Evolutionary conservation across 2,888 invertebrate genomes (phyloP).

Genomic region (Luperina testacea): DNA sequence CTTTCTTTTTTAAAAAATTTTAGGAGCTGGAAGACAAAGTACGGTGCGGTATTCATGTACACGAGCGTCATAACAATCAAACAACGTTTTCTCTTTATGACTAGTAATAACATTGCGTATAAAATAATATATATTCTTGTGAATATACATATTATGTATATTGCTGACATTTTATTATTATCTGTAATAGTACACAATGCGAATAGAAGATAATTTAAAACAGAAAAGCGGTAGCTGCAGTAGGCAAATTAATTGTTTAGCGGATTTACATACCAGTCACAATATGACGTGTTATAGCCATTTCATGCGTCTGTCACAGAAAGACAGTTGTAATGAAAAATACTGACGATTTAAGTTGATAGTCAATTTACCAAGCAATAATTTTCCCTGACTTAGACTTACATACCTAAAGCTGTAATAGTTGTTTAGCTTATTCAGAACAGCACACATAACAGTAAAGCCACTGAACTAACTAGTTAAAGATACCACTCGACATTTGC

Average conservation of each 20-base stretch:
- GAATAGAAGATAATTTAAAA: background rate
- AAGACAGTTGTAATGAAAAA: background rate
- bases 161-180: constrained; percentile 30
- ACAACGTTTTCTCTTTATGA: constrained; percentile 54
- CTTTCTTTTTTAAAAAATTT: constrained; percentile 52
- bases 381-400: background rate
- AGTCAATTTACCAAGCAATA: background rate
- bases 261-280: background rate
- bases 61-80: constrained; percentile 50
- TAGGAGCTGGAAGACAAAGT: constrained; percentile 14
- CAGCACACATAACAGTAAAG: constrained; percentile 43
- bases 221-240: background rate
- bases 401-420: constrained; percentile 9
- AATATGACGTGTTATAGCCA: background rate
- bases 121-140: constrained; percentile 22
- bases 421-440: constrained; percentile 31
- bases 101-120: constrained; percentile 22
- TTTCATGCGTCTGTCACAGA: background rate
- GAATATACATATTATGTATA: background rate
- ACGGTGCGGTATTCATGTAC: constrained; percentile 38
- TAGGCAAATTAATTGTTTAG: background rate
- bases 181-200: background rate
- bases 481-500: constrained; percentile 19
- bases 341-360: background rate
- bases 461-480: constrained; percentile 26